Evolutionary conservation across 2,888 invertebrate genomes (phyloP).

Genomic region (Xiphydria camelus): DNA sequence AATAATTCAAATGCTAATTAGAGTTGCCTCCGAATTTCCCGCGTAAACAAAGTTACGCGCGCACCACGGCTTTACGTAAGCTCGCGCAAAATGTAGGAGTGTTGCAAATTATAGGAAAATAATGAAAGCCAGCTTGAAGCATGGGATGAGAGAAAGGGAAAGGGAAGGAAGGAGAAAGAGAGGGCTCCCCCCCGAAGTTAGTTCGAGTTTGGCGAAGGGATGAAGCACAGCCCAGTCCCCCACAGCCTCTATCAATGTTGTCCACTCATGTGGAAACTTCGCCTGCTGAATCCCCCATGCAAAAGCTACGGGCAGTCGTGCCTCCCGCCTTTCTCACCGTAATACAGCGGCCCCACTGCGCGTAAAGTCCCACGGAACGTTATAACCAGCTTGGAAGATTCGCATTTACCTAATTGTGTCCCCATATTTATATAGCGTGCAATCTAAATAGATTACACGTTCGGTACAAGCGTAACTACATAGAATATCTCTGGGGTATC

Average conservation of each 20-base stretch:
- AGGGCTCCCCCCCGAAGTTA: conserved; percentile 40
- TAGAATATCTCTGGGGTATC: background rate
- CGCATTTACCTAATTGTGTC: conserved; percentile 55
- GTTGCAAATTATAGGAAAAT: conserved; percentile 36
- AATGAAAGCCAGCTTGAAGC: conserved; percentile 54
- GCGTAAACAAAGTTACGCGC: background rate
- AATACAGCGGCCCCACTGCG: conserved; percentile 26
- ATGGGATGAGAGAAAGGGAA: conserved; percentile 12
- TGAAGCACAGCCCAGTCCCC: conserved; percentile 39
- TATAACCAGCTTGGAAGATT: conserved; percentile 50
- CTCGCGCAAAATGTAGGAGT: background rate
- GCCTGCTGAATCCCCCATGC: conserved; percentile 51
- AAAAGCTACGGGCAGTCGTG: conserved; percentile 45
- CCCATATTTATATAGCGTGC: conserved; percentile 49
- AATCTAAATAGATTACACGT: conserved; percentile 49
- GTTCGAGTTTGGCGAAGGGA: conserved; percentile 51
- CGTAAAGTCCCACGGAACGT: conserved; percentile 37
- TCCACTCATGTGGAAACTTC: conserved; percentile 55
- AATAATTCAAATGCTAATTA: too few species aligned
- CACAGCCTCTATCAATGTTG: conserved; percentile 55
- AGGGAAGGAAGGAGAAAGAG: conserved; percentile 20
- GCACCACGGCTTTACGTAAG: too few species aligned
- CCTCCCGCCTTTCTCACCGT: conserved; percentile 56
- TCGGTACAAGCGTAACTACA: conserved; percentile 28
- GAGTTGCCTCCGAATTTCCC: too few species aligned